phyloP scores from a whole-genome alignment of 2,797 vertebrate species.

The Onychomys torridus region DNA sequence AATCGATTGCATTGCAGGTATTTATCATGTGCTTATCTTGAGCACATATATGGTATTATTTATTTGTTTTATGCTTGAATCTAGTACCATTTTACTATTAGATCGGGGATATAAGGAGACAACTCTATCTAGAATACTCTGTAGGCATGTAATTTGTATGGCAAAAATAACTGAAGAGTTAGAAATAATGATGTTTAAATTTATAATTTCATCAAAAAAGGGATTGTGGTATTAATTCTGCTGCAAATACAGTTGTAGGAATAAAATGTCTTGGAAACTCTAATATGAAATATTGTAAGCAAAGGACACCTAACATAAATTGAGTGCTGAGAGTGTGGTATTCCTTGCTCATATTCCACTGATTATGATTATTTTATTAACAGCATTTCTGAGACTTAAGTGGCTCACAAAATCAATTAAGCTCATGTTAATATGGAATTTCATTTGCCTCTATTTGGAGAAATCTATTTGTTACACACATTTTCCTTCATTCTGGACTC shows the following conservation, averaged over 20 bases:
- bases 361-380: conserved; percentile 50
- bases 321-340: background rate
- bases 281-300: background rate
- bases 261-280: background rate
- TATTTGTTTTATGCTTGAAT: background rate
- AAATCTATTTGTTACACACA: conserved; percentile 8
- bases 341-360: background rate
- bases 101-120: background rate
- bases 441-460: background rate
- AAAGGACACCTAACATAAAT: background rate
- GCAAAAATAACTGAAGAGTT: background rate
- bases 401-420: conserved; percentile 49
- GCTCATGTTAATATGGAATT: background rate
- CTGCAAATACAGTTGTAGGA: background rate
- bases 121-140: background rate
- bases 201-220: background rate
- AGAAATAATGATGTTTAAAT: background rate
- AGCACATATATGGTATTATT: background rate
- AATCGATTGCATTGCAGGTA: background rate
- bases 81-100: background rate
- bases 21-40: background rate
- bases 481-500: background rate
- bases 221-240: background rate
- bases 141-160: background rate
- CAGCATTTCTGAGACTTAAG: conserved; percentile 25